These are phyloP conservation scores for Agrotis segetum DNA, from an alignment of 2,888 invertebrate genomes.

Conservation along the genomic window DNA sequence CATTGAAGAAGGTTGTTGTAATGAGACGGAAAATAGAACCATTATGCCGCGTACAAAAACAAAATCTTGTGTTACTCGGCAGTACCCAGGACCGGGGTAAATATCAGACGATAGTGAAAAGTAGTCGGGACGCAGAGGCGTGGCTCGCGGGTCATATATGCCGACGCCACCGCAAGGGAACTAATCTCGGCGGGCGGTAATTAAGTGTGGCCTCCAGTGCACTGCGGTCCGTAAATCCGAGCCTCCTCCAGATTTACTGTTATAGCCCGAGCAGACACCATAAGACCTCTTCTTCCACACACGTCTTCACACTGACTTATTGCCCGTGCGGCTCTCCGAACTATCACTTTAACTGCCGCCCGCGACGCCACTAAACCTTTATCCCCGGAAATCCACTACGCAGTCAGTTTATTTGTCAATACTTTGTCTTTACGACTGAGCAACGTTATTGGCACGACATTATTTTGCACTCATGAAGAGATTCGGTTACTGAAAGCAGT, in stretches of 20 bases:
- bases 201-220: conserved; percentile 82
- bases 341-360: conserved; percentile 76
- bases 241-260: conserved; percentile 89
- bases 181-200: conserved; percentile 86
- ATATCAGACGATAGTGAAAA: conserved; percentile 65
- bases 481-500: conserved; percentile 9
- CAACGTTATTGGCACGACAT: conserved; percentile 34
- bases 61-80: conserved; percentile 11
- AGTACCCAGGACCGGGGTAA: conserved; percentile 8
- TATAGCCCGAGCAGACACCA: conserved; percentile 81
- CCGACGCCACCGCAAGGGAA: conserved; percentile 72
- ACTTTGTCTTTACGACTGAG: conserved; percentile 53
- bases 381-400: conserved; percentile 60
- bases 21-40: neutral
- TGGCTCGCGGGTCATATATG: conserved; percentile 71
- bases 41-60: conserved; percentile 2
- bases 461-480: conserved; percentile 14
- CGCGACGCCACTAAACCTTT: conserved; percentile 71
- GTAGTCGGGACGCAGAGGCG: conserved; percentile 55
- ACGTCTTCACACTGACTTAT: conserved; percentile 80
- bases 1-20: neutral
- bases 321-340: conserved; percentile 70
- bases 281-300: conserved; percentile 72
- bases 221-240: conserved; percentile 80
- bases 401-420: conserved; percentile 62